These are phyloP conservation scores for Microplitis deprimator DNA, from an alignment of 2,888 invertebrate genomes.

Conservation along the genomic window DNA sequence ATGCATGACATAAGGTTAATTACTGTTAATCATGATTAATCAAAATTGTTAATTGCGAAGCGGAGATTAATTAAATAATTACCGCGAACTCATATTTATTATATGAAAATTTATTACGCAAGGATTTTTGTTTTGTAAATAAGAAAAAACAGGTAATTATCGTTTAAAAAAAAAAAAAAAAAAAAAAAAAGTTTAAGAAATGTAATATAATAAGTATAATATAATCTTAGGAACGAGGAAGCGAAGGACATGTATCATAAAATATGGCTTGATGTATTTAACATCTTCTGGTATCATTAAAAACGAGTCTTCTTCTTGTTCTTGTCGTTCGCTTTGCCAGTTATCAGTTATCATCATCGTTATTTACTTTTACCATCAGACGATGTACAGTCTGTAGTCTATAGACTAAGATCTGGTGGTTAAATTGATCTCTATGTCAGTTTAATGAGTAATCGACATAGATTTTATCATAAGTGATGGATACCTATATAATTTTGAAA, in stretches of 20 bases:
- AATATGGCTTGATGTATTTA: constrained; percentile 42
- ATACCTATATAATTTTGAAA: too few relatives aligned
- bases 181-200: background rate
- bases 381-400: constrained; percentile 24
- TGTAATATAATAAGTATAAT: constrained; percentile 3
- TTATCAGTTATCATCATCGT: constrained; percentile 42
- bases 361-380: constrained; percentile 41
- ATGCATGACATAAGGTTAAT: background rate
- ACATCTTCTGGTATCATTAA: constrained; percentile 29
- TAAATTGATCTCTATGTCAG: too few relatives aligned
- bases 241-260: constrained; percentile 48
- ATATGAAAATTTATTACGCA: background rate
- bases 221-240: constrained; percentile 51
- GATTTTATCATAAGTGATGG: too few relatives aligned
- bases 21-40: background rate
- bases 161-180: background rate
- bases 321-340: constrained; percentile 8
- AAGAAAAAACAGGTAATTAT: constrained; percentile 34
- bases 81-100: background rate
- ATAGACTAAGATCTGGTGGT: too few relatives aligned
- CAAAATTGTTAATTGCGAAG: background rate
- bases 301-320: constrained; percentile 15
- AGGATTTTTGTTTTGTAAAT: constrained; percentile 14
- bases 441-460: too few relatives aligned
- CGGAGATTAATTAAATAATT: background rate